Evolutionary conservation across 2,888 invertebrate genomes (phyloP), one percentile per base, ranked within the genome.

Genomic region (Incurvaria masculella): DNA sequence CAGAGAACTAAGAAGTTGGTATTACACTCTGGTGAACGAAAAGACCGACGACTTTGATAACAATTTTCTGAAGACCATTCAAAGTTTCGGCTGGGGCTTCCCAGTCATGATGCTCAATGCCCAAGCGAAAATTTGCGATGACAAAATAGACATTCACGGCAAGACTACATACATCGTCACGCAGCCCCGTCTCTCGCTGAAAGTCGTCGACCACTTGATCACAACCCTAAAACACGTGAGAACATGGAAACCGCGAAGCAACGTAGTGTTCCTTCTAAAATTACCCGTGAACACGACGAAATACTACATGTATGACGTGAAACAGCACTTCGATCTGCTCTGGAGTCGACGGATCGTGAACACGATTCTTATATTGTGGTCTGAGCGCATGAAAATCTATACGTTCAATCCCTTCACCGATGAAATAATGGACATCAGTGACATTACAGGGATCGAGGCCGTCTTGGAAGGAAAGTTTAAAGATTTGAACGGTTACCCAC

Each of bases 331-430:
- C 45, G 60, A 69, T 49, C 60, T 75, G 16, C 67, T 83, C 39
- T 81, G 81, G 79, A 70, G 71, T 38, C 69, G 68, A 49, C 79
- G 79, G 61, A 63, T 83, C 8, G 66, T 82, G 0, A 82, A 83
- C 55, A 75, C 75, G 0, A 68, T 78, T 2, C 56, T 79, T 6
- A 61, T 75, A 43, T 47, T 74, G 14, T 66, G 62, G 62, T 56
- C 64, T 14, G 60, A 63, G 8, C 58, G 63, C 2, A 57, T 81
- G 20, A 69, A 68, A 54, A 68, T 79, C 46, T 83, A 73, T 52
- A 69, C 73, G 0, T 83, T 80, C 52, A 80, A 81, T 55, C 80
- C 79, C 1, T 83, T 80, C 51, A 61, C 65, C 0, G 57, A 71
- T 20, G 56, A 70, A 54, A 68, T 80, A 33, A 60, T 61, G 39